Base-by-base conservation (phyloP, 2,797 vertebrate species). In the Falco columbarius region DNA sequence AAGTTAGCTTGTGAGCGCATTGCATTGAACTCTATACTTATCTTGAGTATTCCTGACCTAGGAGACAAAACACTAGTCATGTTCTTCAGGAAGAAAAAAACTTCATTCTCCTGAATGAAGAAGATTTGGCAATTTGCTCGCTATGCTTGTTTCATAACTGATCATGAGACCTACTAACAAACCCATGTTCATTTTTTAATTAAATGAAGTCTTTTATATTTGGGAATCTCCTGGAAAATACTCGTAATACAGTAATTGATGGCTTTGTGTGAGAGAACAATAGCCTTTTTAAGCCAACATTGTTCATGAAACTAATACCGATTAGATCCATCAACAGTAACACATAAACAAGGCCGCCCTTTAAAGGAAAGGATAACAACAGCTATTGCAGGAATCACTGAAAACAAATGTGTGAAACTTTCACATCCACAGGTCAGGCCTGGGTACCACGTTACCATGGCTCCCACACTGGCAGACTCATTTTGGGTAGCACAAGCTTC, bases 121-220 rank as follows among this genome's bases (percentile, higher is more conserved):
- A 46, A 12, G n/a, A 92, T 42, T 29, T n/a, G 30, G 52, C 63
- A 86, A 47, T 83, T 79, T 90, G 27, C 27, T 96, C 3, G 1
- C 29, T 72, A 89, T 12, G 66, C 23, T 77, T 81, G 38, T 88
- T 93, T 91, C n/a, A 9, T 88, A 87, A 88, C 42, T 20, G 49
- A 77, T 79, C 70, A 70, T 66, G 49, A 89, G 70, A 92, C n/a
- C 46, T 36, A 61, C 56, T 75, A 79, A 95, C 47, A 95, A 95
- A 46, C 20, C 26, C 21, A 3, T 44, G 70, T 73, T 79, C 5
- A n/a, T 63, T 73, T 89, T 91, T 94, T 67, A 84, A 90, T 95
- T 87, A 95, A 91, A 94, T 81, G 6, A 86, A 73, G 65, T 80
- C 86, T 61, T 76, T 89, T 95, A 63, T 87, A 75, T 65, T 75